A percentile compares a stretch with the other conserved stretches of the same genome.
Evolutionary conservation across 2,797 vertebrate genomes (phyloP).

Genomic region (Todus mexicanus): DNA sequence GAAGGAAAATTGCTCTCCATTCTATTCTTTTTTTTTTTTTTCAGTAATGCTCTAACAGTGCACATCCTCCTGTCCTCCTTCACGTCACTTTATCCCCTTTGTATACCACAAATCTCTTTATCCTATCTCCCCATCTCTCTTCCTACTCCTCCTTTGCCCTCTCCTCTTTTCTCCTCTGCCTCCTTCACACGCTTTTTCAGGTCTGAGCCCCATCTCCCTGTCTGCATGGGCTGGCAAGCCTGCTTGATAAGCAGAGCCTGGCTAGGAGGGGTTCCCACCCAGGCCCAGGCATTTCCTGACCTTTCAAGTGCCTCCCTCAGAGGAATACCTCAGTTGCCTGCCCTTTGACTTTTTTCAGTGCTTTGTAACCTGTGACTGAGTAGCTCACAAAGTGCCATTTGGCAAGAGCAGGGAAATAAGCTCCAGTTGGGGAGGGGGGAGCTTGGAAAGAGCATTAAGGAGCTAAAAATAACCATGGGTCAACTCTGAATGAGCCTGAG

Average conservation of each 20-base stretch:
- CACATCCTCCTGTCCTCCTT: neutral
- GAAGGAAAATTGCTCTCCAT: neutral
- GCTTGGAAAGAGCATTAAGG: slow-evolving; percentile 56
- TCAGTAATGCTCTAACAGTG: neutral
- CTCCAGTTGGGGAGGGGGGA: neutral
- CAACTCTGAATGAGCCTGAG: slow-evolving; percentile 32
- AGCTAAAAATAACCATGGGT: slow-evolving; percentile 74
- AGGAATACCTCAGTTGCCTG: neutral
- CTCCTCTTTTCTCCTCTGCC: neutral
- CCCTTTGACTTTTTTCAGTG: slow-evolving; percentile 10
- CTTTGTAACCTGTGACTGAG: slow-evolving; percentile 24
- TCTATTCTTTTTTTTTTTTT: neutral
- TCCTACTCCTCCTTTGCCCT: neutral
- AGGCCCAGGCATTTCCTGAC: slow-evolving; percentile 3
- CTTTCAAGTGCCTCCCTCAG: neutral
- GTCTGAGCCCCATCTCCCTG: neutral
- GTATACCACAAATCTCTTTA: neutral
- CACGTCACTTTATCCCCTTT: neutral
- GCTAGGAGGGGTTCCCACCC: neutral
- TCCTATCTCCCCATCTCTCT: neutral
- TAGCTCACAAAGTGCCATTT: slow-evolving; percentile 26
- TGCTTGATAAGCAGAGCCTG: neutral
- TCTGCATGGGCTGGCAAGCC: neutral
- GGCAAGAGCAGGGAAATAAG: slow-evolving; percentile 63
- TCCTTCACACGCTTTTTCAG: neutral